phyloP scores from a whole-genome alignment of 1,140 invertebrate species.

The Goniozus legneri region DNA sequence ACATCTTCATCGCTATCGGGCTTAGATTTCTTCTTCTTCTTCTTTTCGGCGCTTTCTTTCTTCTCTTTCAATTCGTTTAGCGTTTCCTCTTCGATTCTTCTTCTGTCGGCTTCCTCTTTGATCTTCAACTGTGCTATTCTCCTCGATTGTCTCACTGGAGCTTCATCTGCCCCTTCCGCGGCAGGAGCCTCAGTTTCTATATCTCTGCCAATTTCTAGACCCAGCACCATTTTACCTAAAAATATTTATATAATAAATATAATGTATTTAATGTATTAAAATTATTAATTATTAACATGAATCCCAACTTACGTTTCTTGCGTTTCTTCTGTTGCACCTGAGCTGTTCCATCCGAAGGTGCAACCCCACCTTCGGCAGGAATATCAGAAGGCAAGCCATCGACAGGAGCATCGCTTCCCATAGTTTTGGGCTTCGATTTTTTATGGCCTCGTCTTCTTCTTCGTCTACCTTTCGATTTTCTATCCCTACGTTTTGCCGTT shows the following conservation, averaged over 20 bases:
- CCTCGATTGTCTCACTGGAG: conserved; percentile 70
- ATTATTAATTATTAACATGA: not conserved
- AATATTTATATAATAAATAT: no score
- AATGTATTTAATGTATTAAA: conserved; percentile 14
- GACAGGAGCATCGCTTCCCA: conserved; percentile 6
- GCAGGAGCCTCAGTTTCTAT: conserved; percentile 26
- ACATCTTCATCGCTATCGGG: conserved; percentile 46
- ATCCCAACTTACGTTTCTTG: conserved; percentile 28
- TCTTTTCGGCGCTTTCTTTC: conserved; percentile 52
- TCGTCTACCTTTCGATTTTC: conserved; percentile 41
- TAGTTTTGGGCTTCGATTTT: not conserved
- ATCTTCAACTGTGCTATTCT: conserved; percentile 83
- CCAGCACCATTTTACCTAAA: conserved; percentile 54
- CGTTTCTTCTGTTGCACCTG: conserved; percentile 21
- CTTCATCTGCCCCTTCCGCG: conserved; percentile 28
- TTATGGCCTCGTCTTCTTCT: conserved; percentile 14
- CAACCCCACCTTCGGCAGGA: not conserved
- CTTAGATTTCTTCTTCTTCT: conserved; percentile 44
- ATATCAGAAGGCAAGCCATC: conserved; percentile 7
- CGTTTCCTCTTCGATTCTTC: conserved; percentile 68
- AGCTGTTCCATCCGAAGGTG: not conserved
- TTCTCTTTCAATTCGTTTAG: conserved; percentile 62
- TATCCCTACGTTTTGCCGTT: no score
- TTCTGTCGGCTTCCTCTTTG: conserved; percentile 73
- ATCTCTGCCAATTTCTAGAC: conserved; percentile 56